phyloP scores from a whole-genome alignment of 2,113 vertebrate genomes.

The Orientallactaga bullata region DNA sequence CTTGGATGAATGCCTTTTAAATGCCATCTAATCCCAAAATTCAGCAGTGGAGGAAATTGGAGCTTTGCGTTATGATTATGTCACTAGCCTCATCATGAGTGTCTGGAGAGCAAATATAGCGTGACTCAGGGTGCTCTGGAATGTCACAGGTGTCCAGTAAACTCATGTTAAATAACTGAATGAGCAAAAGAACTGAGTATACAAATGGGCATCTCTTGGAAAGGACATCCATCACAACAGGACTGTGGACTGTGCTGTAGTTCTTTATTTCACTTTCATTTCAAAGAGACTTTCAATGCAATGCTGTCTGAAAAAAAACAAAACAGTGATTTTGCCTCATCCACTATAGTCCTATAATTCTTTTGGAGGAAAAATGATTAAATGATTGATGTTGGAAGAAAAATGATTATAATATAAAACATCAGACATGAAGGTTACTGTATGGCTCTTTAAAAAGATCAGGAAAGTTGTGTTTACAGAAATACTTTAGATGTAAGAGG shows the following conservation, averaged over 20 bases:
- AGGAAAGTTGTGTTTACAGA: background rate
- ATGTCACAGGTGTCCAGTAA: conserved; percentile 4
- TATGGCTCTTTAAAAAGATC: background rate
- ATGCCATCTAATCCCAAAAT: background rate
- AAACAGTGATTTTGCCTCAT: background rate
- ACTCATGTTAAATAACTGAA: background rate
- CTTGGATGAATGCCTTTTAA: background rate
- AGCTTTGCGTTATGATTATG: background rate
- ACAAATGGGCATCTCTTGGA: background rate
- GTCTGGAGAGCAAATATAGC: background rate
- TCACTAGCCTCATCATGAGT: background rate
- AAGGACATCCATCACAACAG: background rate
- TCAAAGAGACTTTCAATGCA: conserved; percentile 7
- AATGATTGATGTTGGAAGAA: background rate
- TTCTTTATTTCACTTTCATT: conserved; percentile 44
- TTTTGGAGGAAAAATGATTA: background rate
- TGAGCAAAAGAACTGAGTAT: background rate
- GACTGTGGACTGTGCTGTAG: background rate
- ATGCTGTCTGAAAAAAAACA: background rate
- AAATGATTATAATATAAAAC: background rate
- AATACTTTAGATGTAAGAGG: conserved; percentile 11
- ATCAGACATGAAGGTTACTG: conserved; percentile 6
- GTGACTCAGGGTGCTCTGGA: background rate
- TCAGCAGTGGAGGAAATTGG: background rate
- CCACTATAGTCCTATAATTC: background rate